Conservation (phyloP, 2,113 vertebrate genomes). For the Melanerpes aurifrons region DNA sequence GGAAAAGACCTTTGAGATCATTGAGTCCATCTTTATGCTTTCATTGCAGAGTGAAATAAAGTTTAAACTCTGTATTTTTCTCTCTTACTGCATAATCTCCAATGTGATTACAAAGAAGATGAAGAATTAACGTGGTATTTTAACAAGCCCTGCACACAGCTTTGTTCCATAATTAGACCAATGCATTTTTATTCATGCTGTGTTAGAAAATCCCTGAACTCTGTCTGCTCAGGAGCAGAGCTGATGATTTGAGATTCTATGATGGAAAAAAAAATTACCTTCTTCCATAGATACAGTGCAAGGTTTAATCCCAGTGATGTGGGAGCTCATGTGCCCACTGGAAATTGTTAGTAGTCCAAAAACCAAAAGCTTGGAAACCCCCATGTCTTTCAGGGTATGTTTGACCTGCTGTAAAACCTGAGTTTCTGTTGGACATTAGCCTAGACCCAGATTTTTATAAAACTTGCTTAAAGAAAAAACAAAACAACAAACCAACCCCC, state of each 20-base stretch:
- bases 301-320: neutral
- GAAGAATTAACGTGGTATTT: neutral
- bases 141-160: neutral
- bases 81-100: neutral
- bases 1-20: too few species aligned
- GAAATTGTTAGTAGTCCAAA: neutral
- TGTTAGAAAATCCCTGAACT: neutral
- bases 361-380: neutral
- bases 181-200: neutral
- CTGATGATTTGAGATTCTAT: neutral
- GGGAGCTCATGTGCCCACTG: neutral
- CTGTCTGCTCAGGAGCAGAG: neutral
- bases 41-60: neutral
- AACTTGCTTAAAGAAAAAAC: neutral
- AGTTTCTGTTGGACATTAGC: neutral
- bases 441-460: neutral
- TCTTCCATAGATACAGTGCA: neutral
- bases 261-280: neutral
- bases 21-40: neutral
- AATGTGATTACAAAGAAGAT: neutral
- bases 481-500: neutral
- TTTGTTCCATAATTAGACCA: neutral
- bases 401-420: neutral
- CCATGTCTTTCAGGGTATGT: neutral
- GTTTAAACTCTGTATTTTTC: neutral